Evolutionary conservation across 2,888 invertebrate genomes (phyloP).

Genomic region (Hypomecis atomaria): DNA sequence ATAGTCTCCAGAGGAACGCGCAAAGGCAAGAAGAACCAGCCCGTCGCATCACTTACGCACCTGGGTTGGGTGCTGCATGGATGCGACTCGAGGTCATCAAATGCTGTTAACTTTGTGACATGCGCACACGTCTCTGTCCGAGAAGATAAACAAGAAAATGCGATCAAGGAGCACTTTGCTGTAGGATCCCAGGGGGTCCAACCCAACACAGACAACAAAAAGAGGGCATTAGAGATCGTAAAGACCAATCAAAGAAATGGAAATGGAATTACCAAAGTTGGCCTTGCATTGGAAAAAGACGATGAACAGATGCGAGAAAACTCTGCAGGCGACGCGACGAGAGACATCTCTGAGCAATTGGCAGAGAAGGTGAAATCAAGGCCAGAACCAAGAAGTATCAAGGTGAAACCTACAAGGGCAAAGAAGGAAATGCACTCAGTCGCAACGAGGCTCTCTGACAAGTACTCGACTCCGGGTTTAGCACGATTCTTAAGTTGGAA

Average conservation of each 20-base stretch:
- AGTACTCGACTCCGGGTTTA: too few species aligned
- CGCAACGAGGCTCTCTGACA: too few species aligned
- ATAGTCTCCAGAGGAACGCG: background rate
- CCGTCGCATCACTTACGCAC: conserved; percentile 14
- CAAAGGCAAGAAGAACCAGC: background rate
- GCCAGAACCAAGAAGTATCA: too few species aligned
- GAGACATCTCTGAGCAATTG: too few species aligned
- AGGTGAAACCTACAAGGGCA: too few species aligned
- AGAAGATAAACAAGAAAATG: background rate
- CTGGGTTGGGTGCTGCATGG: conserved; percentile 25
- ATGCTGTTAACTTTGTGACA: background rate
- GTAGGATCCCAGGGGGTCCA: conserved; percentile 8
- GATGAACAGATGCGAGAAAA: conserved; percentile 21
- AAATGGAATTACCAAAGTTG: conserved; percentile 24
- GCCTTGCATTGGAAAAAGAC: conserved; percentile 32
- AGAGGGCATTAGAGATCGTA: conserved; percentile 26
- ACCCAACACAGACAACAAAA: conserved; percentile 7
- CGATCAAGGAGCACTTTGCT: conserved; percentile 13
- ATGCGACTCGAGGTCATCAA: background rate
- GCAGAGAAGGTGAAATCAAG: too few species aligned
- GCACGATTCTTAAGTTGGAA: too few species aligned
- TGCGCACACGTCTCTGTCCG: background rate
- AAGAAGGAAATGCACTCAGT: too few species aligned
- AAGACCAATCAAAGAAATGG: conserved; percentile 7
- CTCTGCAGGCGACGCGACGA: background rate